Conservation (phyloP, 2,888 invertebrate species). For the Zaprionus lineosus region DNA sequence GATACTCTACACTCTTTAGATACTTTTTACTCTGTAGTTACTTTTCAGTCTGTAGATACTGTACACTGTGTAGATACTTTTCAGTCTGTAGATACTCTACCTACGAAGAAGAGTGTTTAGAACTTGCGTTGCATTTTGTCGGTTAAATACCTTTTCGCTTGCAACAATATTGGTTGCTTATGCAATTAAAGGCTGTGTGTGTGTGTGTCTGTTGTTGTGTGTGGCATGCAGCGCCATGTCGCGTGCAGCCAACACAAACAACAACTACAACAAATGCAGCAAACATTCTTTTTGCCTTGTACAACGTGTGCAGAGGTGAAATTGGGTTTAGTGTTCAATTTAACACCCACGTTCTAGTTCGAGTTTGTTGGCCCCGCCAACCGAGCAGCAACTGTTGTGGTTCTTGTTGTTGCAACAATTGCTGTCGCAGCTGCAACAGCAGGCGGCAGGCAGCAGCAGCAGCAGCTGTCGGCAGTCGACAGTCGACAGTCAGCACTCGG, state of each 20-base stretch:
- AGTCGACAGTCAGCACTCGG: no score
- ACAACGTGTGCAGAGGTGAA: slow-evolving; percentile 58
- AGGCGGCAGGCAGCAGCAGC: slow-evolving; percentile 19
- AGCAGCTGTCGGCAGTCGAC: slow-evolving; percentile 11
- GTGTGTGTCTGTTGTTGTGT: slow-evolving; percentile 22
- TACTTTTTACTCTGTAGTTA: no score
- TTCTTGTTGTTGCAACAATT: slow-evolving; percentile 35
- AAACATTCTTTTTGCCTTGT: slow-evolving; percentile 28
- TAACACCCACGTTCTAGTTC: slow-evolving; percentile 78
- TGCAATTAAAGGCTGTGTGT: slow-evolving; percentile 52
- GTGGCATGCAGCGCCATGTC: slow-evolving; percentile 40
- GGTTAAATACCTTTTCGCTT: slow-evolving; percentile 18
- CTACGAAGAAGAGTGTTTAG: slow-evolving; percentile 10
- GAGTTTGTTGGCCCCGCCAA: slow-evolving; percentile 72
- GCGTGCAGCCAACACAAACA: slow-evolving; percentile 54
- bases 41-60: no score
- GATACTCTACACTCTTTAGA: no score
- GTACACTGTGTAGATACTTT: no score
- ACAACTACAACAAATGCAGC: slow-evolving; percentile 21
- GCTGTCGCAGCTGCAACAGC: slow-evolving; percentile 31
- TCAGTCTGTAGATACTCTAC: no score
- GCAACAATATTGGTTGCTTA: slow-evolving; percentile 46
- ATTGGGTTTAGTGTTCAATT: slow-evolving; percentile 75
- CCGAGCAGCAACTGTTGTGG: slow-evolving; percentile 38
- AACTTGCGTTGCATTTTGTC: slow-evolving; percentile 1